Percentiles rank a stretch among this genome's conserved stretches.
Evolutionary conservation across 1,140 invertebrate genomes (phyloP).

Genomic region (Camponotus floridanus): DNA sequence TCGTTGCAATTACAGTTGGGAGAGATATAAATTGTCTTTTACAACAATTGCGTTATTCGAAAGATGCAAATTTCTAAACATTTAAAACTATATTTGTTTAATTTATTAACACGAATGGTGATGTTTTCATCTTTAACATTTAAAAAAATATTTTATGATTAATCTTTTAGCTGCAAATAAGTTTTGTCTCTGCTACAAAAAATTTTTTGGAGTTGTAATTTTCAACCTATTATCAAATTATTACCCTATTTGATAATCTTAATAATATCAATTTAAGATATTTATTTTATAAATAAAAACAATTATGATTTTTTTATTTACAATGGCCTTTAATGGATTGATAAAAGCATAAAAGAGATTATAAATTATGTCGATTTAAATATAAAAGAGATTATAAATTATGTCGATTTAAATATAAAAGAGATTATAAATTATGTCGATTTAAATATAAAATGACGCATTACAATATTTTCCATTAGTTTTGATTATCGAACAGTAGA

Average conservation of each 20-base stretch:
- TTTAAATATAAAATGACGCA: background rate
- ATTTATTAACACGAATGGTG: conserved; percentile 2
- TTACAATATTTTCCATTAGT: background rate
- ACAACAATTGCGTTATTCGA: conserved; percentile 5
- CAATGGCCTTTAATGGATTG: background rate
- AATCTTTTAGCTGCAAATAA: background rate
- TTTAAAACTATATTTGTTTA: conserved; percentile 1
- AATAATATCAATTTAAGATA: background rate
- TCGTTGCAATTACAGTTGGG: conserved; percentile 15
- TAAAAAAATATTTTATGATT: background rate
- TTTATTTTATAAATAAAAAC: background rate
- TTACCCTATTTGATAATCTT: background rate
- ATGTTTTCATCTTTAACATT: background rate
- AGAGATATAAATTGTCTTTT: conserved; percentile 21
- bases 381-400: background rate
- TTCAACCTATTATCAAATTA: background rate
- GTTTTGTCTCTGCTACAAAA: background rate
- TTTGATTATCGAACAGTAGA: background rate
- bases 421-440: background rate
- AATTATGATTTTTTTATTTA: background rate
- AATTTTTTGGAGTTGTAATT: background rate
- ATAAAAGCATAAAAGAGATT: background rate
- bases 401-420: background rate
- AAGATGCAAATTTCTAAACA: conserved; percentile 6
- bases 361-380: background rate